Evolutionary conservation across 1,140 invertebrate species (phyloP), one percentile per base, ranked within the genome.

Genomic region (Philaenus spumarius): DNA sequence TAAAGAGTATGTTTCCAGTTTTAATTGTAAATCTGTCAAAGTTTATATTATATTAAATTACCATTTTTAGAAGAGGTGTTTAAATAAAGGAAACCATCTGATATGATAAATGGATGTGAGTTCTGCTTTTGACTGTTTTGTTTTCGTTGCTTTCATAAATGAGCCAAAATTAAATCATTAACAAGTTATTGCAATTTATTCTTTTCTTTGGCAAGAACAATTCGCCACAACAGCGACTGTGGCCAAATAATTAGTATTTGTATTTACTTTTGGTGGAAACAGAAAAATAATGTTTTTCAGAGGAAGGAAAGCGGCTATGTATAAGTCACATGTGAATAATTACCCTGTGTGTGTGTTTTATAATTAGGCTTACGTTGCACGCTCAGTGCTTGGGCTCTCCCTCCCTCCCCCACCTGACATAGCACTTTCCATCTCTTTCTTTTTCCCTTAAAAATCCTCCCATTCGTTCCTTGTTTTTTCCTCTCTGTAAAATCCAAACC

Each of bases 261-360:
- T 45, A 45, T 55, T 30, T 43, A 42, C 40, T 55, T 55, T 55
- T 55, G 37, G 48, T 51, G n/a, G 24, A 24, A 55, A 55, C 37
- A 45, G 23, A 30, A 22, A 55, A 43, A 55, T 45, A 55, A 55
- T 55, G 54, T 45, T 47, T 47, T 30, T 37, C 20, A 20, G 55
- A 43, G 55, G 55, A 51, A 58, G 39, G 47, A 51, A 58, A 58
- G 45, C 35, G 26, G 20, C n/a, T 4, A 26, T 51, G 56, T 58
- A 51, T 58, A 58, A 58, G 56, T 58, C 56, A 58, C 14, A 57
- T 58, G 47, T 58, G 56, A 58, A 48, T 58, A 58, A 58, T 58
- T 58, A 48, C 46, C 56, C 14, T n/a, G n/a, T n/a, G 34, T 58
- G 45, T 47, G 56, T 58, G 56, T 51, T 58, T 51, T 51, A 58